Conservation (phyloP, 2,113 vertebrate species). For the Microtus oregoni region DNA sequence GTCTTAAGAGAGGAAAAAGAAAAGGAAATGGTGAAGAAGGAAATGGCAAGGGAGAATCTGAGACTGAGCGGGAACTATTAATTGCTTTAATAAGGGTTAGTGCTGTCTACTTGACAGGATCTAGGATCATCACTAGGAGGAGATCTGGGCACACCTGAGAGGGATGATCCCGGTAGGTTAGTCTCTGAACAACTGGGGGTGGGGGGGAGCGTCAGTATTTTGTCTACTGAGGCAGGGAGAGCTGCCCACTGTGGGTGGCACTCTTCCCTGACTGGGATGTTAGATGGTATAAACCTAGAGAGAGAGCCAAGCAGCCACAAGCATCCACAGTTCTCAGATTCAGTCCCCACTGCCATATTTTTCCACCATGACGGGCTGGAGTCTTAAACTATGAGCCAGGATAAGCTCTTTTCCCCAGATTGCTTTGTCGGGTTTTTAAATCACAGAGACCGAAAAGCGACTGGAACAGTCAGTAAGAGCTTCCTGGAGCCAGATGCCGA, state of each 20-base stretch:
- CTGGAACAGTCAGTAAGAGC: background rate
- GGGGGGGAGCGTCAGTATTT: no score
- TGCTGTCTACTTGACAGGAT: no score
- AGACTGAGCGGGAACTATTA: background rate
- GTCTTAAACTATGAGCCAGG: background rate
- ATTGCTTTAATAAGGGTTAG: background rate
- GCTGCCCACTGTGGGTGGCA: background rate
- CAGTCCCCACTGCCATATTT: background rate
- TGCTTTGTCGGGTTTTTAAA: background rate
- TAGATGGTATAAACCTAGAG: background rate
- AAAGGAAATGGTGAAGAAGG: background rate
- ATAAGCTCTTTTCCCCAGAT: background rate
- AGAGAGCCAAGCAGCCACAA: background rate
- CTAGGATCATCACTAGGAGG: no score
- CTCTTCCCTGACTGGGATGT: background rate
- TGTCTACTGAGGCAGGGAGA: background rate
- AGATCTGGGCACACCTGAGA: background rate
- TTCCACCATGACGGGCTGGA: background rate
- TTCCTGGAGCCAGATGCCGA: background rate
- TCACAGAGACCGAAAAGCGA: background rate
- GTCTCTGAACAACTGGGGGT: background rate
- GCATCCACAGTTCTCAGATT: background rate
- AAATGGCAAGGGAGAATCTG: background rate
- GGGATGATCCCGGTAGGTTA: background rate
- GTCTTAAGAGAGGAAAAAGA: background rate